These are phyloP conservation scores for Drosophila nr. perissopoda DNA, from an alignment of 2,888 invertebrate genomes.

Conservation along the genomic window DNA sequence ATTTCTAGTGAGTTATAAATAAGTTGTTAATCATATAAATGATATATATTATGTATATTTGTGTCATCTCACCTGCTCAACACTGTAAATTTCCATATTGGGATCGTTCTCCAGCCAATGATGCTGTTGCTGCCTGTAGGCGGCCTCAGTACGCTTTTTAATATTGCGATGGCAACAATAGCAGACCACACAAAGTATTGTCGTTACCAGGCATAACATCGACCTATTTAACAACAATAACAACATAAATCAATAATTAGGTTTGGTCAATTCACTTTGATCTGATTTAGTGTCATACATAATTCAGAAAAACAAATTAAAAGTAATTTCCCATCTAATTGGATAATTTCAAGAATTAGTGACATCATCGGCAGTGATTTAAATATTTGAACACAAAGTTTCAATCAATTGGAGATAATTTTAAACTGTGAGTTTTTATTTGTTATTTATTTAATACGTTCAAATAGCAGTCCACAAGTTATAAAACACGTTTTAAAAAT, in stretches of 20 bases:
- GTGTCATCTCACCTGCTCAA: conserved; percentile 81
- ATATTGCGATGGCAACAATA: conserved; percentile 88
- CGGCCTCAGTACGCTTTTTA: conserved; percentile 84
- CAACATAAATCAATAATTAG: neutral
- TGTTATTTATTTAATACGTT: neutral
- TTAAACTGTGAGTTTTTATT: neutral
- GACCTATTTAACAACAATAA: conserved; percentile 86
- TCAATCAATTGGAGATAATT: neutral
- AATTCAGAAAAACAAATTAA: neutral
- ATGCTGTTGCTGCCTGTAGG: conserved; percentile 83
- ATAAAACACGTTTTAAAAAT: neutral
- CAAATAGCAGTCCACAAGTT: neutral
- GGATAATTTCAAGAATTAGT: neutral
- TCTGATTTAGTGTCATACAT: neutral
- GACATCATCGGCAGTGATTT: neutral
- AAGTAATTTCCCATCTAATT: neutral
- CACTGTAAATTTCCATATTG: conserved; percentile 85
- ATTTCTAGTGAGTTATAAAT: neutral
- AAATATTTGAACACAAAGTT: neutral
- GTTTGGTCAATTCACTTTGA: neutral
- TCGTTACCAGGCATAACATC: conserved; percentile 91
- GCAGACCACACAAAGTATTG: conserved; percentile 91
- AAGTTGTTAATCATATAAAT: neutral
- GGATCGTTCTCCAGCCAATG: conserved; percentile 84
- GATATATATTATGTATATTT: neutral